phyloP scores from a whole-genome alignment of 2,888 invertebrate genomes.

The Lasioglossum villosulum region DNA sequence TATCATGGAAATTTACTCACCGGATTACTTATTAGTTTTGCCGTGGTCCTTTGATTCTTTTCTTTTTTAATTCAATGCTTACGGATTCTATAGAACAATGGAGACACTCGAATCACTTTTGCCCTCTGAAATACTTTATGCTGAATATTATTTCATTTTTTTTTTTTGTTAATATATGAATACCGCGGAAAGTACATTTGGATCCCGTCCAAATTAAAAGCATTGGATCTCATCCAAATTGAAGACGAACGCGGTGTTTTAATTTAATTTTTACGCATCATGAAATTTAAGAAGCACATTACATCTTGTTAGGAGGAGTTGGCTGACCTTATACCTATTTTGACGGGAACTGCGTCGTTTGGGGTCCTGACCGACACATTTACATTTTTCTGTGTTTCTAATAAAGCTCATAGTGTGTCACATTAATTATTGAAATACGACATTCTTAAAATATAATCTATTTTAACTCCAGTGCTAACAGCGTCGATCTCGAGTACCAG shows the following conservation, averaged over 20 bases:
- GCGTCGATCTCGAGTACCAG: no score
- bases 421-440: neutral
- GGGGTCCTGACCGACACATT: neutral
- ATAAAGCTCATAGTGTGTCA: neutral
- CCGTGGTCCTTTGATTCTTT: neutral
- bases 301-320: neutral
- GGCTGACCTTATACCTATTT: neutral
- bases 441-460: neutral
- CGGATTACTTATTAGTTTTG: neutral
- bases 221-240: constrained; percentile 19
- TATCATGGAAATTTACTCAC: neutral
- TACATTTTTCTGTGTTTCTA: neutral
- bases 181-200: constrained; percentile 16
- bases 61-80: neutral
- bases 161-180: neutral
- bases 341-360: neutral
- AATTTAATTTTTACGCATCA: constrained; percentile 30
- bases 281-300: constrained; percentile 14
- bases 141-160: constrained; percentile 6
- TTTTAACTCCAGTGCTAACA: neutral
- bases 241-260: constrained; percentile 21
- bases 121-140: neutral
- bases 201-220: constrained; percentile 16
- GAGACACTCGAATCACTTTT: neutral
- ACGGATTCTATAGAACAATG: neutral